phyloP scores from a whole-genome alignment of 2,888 invertebrate genomes.

The Anthrax anthrax region DNA sequence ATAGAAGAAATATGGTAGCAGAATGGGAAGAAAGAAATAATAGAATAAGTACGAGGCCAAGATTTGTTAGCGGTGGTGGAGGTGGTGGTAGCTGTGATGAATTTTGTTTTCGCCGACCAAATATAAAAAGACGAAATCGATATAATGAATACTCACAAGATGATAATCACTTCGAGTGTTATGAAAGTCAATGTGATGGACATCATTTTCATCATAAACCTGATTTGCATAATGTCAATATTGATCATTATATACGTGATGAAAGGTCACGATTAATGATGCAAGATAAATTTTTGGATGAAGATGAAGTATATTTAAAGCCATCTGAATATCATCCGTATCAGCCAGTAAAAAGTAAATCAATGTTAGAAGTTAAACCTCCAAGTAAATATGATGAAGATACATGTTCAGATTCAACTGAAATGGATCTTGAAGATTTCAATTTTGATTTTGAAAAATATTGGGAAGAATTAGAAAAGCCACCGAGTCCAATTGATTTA shows the following conservation, averaged over 20 bases:
- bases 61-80: neutral
- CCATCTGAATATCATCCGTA: slow-evolving; percentile 10
- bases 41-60: neutral
- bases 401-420: slow-evolving; percentile 32
- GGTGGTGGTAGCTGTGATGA: slow-evolving; percentile 18
- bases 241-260: slow-evolving; percentile 30
- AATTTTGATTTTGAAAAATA: slow-evolving; percentile 34
- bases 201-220: slow-evolving; percentile 14
- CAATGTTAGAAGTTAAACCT: slow-evolving; percentile 31
- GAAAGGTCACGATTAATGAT: slow-evolving; percentile 28
- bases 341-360: slow-evolving; percentile 21
- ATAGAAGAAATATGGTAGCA: slow-evolving; percentile 24
- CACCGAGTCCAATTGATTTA: slow-evolving; percentile 31
- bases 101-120: slow-evolving; percentile 27
- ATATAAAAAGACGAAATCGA: neutral
- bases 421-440: slow-evolving; percentile 33
- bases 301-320: slow-evolving; percentile 28
- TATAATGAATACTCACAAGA: slow-evolving; percentile 5
- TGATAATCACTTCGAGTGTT: neutral
- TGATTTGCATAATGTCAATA: slow-evolving; percentile 24
- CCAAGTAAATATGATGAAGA: slow-evolving; percentile 29
- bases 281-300: slow-evolving; percentile 32
- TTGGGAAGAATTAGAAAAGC: slow-evolving; percentile 34
- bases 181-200: neutral
- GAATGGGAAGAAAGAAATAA: slow-evolving; percentile 26